Evolutionary conservation across 2,797 vertebrate genomes (phyloP), one percentile per base, ranked within the genome.

Genomic region (Forpus xanthops): DNA sequence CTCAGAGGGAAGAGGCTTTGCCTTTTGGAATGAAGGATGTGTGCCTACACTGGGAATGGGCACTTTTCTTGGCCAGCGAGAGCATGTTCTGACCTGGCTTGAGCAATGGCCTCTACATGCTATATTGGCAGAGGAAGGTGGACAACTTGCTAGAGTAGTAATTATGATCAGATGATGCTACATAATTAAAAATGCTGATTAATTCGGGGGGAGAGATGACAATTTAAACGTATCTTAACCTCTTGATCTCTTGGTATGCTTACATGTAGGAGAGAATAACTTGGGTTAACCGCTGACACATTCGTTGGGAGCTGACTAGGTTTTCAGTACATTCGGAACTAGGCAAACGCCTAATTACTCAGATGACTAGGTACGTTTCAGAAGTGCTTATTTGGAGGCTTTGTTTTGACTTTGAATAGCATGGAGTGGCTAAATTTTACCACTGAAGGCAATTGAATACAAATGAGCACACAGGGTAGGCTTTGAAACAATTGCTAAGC

Each of bases 311-410:
- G 41, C 78, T 82, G 74, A 66, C 42, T 61, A 39, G 78, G 8
- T 52, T 81, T 85, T 85, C 3, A 6, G 77, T 80, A n/a, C 33
- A 14, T 68, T 91, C 93, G 76, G 92, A 91, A 65, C 72, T 79
- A 25, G 81, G 68, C 45, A 85, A 90, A 83, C 87, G 90, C 85
- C 78, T 95, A 44, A 93, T 96, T 97, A 94, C 73, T 87, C 92
- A 93, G 92, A 95, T 95, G 90, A 80, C 84, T 95, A 89, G 87
- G 75, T 94, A 70, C 2, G 0, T 65, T 93, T 87, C 64, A 80
- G 67, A 87, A 95, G 86, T 20, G 61, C 81, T 93, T 82, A 50
- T 92, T 85, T 89, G 90, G 58, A 94, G 16, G 72, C 76, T 96
- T 87, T 92, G 68, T 92, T 94, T 94, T 94, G 84, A 77, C 66